Evolutionary conservation across 2,113 vertebrate genomes (phyloP).

Genomic region (Hippocampus mohnikei): DNA sequence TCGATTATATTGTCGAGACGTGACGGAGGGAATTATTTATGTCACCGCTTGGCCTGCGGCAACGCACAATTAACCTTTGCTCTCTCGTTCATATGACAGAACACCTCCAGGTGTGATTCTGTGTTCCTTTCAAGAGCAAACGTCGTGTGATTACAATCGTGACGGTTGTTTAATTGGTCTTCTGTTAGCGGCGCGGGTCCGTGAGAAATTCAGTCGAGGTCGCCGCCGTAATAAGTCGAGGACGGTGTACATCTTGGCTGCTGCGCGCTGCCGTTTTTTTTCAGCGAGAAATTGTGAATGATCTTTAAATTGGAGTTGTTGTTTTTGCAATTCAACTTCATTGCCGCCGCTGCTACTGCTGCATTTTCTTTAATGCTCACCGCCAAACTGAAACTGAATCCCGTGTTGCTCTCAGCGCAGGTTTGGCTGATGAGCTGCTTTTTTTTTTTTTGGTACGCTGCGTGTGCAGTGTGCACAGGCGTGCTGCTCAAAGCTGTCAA

Average conservation of each 20-base stretch:
- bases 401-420: constrained; percentile 18
- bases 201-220: not conserved
- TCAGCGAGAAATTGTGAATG: not conserved
- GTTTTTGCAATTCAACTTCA: not conserved
- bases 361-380: not conserved
- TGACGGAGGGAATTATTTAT: constrained; percentile 42
- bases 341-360: too few relatives aligned
- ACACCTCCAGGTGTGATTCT: not conserved
- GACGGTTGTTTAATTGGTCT: not conserved
- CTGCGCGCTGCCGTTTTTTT: not conserved
- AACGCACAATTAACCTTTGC: constrained; percentile 17
- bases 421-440: constrained; percentile 29
- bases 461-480: constrained; percentile 13
- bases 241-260: not conserved
- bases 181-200: not conserved
- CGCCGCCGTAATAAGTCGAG: not conserved
- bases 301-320: not conserved
- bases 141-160: not conserved
- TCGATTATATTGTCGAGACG: constrained; percentile 7
- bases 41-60: constrained; percentile 28
- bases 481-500: constrained; percentile 43
- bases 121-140: not conserved
- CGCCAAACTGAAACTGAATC: constrained; percentile 18
- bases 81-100: not conserved
- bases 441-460: constrained; percentile 28